Percentiles rank a stretch among this genome's conserved stretches.
Evolutionary conservation across 30 jellyfish, hydroid and myxozoan species (phyloP).

Genomic region (Mastigias papua): DNA sequence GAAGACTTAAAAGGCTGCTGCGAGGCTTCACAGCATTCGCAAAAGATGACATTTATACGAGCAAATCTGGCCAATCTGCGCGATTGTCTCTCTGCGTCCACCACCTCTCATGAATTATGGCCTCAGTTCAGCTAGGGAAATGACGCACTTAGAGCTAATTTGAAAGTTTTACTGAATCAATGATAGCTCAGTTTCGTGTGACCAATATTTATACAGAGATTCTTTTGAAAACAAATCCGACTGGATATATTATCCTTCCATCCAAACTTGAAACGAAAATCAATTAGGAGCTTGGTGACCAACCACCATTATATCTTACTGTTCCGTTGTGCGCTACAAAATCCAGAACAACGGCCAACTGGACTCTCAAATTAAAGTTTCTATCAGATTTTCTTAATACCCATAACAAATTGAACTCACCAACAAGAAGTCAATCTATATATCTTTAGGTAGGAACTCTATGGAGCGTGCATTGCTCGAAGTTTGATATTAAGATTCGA

Average conservation of each 20-base stretch:
- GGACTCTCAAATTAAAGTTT: neutral
- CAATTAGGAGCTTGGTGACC: conserved; percentile 27
- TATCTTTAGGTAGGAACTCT: too few species aligned
- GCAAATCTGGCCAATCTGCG: neutral
- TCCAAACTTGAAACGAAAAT: conserved; percentile 38
- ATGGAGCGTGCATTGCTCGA: too few species aligned
- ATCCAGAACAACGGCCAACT: neutral
- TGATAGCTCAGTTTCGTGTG: neutral
- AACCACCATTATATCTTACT: neutral
- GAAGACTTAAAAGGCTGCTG: neutral
- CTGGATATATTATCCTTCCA: conserved; percentile 45
- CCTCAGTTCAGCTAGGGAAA: too few species aligned
- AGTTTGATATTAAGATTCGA: too few species aligned
- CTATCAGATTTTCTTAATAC: too few species aligned
- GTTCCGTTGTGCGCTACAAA: neutral
- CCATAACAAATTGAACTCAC: too few species aligned
- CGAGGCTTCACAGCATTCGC: neutral
- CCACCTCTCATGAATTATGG: neutral
- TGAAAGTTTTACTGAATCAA: neutral
- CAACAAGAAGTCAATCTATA: too few species aligned
- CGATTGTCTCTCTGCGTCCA: neutral
- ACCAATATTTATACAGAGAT: conserved; percentile 17
- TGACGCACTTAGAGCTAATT: neutral
- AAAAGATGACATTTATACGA: neutral
- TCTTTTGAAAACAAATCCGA: neutral